Evolutionary conservation across 2,113 vertebrate species (phyloP).

Genomic region (Conger conger): DNA sequence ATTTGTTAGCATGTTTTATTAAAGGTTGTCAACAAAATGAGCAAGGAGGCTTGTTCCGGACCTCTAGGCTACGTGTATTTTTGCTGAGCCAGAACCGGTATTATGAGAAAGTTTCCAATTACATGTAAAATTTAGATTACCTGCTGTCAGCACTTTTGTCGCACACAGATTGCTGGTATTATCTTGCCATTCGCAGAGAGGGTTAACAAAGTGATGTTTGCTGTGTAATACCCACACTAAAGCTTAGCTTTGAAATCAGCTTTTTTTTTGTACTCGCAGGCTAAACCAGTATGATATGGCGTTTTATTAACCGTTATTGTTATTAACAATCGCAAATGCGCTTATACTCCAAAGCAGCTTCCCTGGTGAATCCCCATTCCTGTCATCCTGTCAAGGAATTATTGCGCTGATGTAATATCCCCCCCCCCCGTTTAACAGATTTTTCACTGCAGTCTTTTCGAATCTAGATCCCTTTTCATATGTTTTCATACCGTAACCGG

Average conservation of each 20-base stretch:
- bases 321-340: not conserved
- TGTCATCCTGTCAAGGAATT: not conserved
- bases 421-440: not conserved
- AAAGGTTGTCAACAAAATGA: conserved; percentile 53
- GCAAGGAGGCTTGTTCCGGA: conserved; percentile 40
- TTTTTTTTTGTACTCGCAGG: conserved; percentile 2
- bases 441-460: not conserved
- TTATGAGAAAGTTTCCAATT: conserved; percentile 43
- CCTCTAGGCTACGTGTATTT: conserved; percentile 47
- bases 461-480: not conserved
- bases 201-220: conserved; percentile 28
- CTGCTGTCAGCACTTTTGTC: conserved; percentile 41
- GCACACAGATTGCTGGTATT: conserved; percentile 28
- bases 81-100: conserved; percentile 43
- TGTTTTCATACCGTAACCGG: not conserved
- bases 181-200: conserved; percentile 22
- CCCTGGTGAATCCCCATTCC: not conserved
- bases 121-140: conserved; percentile 38
- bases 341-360: not conserved
- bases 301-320: not conserved
- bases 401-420: not conserved
- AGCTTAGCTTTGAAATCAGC: not conserved
- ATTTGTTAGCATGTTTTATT: conserved; percentile 53
- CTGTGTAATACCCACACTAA: conserved; percentile 19
- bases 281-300: not conserved